These are phyloP conservation scores for Lacerta viridis DNA, from an alignment of 2,797 vertebrate genomes.

Conservation along the genomic window DNA sequence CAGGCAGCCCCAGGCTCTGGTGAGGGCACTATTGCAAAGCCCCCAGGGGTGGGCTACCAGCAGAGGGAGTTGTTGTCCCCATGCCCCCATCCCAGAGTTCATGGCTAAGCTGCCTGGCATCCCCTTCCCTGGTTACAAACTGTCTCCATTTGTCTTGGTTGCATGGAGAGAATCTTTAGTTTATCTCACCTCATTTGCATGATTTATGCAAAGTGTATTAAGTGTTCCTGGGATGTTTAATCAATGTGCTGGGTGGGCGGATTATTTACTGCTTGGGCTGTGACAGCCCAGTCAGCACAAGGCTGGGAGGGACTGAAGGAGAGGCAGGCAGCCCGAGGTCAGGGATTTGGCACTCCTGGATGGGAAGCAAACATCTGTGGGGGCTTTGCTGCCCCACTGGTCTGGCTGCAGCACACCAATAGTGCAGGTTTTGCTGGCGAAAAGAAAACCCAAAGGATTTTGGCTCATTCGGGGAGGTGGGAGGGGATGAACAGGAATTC, in stretches of 20 bases:
- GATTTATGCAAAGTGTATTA: constrained; percentile 20
- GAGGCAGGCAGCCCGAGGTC: background rate
- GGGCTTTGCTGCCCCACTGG: background rate
- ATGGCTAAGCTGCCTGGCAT: too few species aligned
- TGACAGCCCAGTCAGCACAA: constrained; percentile 3
- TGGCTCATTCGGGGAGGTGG: too few species aligned
- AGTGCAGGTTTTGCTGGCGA: too few species aligned
- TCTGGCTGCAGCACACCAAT: too few species aligned
- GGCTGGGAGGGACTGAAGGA: background rate
- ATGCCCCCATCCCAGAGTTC: background rate
- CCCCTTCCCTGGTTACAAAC: background rate
- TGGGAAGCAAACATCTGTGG: background rate
- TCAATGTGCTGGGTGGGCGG: background rate
- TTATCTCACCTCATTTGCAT: constrained; percentile 25
- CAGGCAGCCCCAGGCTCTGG: too few species aligned
- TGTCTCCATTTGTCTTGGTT: background rate
- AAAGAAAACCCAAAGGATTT: background rate
- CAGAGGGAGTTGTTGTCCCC: background rate
- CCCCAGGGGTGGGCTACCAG: background rate
- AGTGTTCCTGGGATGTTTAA: constrained; percentile 28
- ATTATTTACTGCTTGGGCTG: constrained; percentile 1
- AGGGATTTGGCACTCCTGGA: background rate
- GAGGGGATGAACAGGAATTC: background rate
- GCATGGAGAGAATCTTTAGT: constrained; percentile 17
- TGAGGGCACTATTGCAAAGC: too few species aligned